These are phyloP conservation scores for Oeneis ivallda DNA, from an alignment of 2,888 invertebrate genomes.

Conservation along the genomic window DNA sequence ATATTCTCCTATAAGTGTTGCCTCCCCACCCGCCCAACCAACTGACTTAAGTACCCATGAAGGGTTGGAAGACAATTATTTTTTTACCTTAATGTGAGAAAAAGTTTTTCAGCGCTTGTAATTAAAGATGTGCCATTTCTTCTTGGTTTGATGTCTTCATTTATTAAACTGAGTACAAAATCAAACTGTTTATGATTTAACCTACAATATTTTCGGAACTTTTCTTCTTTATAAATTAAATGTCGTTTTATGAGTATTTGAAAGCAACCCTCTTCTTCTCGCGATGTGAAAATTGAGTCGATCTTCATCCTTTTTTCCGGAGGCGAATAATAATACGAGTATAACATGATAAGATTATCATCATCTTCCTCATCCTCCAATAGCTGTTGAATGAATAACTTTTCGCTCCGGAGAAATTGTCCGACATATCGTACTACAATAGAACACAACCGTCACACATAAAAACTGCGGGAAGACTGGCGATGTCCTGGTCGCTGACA, in stretches of 20 bases:
- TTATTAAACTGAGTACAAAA: conserved; percentile 5
- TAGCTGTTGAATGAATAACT: no score
- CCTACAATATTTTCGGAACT: conserved; percentile 10
- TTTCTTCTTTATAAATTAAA: conserved; percentile 7
- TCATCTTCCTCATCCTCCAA: no score
- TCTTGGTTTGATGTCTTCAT: neutral
- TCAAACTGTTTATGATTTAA: conserved; percentile 7
- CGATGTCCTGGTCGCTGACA: no score
- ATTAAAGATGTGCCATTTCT: conserved; percentile 2
- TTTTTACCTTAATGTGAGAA: conserved; percentile 5
- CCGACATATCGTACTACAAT: no score
- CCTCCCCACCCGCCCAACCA: conserved; percentile 5
- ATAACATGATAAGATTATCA: no score
- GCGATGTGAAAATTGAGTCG: conserved; percentile 7
- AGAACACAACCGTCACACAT: no score
- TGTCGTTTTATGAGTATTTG: no score
- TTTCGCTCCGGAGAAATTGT: no score
- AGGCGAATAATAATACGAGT: no score
- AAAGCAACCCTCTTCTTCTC: no score
- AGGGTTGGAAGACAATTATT: conserved; percentile 7
- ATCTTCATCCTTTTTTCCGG: conserved; percentile 7
- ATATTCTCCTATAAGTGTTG: no score
- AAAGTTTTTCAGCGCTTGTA: conserved; percentile 5
- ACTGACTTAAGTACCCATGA: conserved; percentile 7
- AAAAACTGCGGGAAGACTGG: no score